These are phyloP conservation scores for Australoheros facetus DNA, from an alignment of 2,797 vertebrate species.

Conservation along the genomic window DNA sequence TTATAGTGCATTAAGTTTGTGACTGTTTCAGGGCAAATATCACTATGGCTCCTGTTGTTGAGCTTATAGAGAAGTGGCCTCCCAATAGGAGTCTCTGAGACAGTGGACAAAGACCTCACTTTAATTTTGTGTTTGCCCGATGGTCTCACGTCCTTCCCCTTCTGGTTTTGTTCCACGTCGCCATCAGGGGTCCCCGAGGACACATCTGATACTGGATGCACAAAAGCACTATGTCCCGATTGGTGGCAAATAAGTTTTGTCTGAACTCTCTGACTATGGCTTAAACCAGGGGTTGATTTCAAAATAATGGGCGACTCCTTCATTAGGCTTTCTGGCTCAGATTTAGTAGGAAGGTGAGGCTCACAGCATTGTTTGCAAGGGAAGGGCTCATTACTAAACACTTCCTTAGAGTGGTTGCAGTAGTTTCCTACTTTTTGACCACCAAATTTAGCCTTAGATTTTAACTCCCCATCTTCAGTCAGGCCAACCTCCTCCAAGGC, in stretches of 20 bases:
- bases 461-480: slow-evolving; percentile 61
- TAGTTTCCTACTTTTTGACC: slow-evolving; percentile 30
- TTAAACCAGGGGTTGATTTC: slow-evolving; percentile 61
- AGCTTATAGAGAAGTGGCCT: slow-evolving; percentile 73
- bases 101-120: slow-evolving; percentile 75
- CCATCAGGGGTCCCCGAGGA: slow-evolving; percentile 7
- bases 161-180: slow-evolving; percentile 32
- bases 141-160: slow-evolving; percentile 55
- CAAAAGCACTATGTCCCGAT: slow-evolving; percentile 31
- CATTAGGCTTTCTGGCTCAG: slow-evolving; percentile 43
- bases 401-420: slow-evolving; percentile 56
- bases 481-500: slow-evolving; percentile 77
- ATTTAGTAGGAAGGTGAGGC: slow-evolving; percentile 18
- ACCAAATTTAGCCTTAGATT: slow-evolving; percentile 33
- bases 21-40: slow-evolving; percentile 79
- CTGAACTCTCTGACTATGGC: slow-evolving; percentile 59
- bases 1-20: slow-evolving; percentile 70
- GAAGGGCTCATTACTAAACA: slow-evolving; percentile 34
- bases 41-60: slow-evolving; percentile 78
- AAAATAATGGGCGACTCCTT: slow-evolving; percentile 56
- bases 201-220: slow-evolving; percentile 11
- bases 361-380: slow-evolving; percentile 38
- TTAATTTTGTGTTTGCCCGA: slow-evolving; percentile 77
- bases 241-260: slow-evolving; percentile 70
- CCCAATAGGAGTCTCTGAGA: slow-evolving; percentile 76